Conservation (phyloP, 2,113 vertebrate genomes). For the Henicopernis longicauda region DNA sequence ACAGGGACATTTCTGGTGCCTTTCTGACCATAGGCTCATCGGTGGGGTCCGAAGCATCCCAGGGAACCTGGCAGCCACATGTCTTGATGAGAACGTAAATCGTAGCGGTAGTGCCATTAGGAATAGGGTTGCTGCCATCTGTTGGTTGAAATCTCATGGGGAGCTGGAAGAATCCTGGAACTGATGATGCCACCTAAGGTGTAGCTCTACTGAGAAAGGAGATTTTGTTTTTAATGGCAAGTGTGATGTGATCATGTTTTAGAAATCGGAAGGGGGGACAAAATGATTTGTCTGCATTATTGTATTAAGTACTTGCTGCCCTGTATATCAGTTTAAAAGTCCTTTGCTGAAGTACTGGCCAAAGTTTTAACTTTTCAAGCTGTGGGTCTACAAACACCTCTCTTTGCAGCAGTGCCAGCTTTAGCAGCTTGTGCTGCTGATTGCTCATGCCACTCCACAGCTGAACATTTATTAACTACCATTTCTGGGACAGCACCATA, state of each 20-base stretch:
- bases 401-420: neutral
- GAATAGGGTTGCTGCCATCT: conserved; percentile 68
- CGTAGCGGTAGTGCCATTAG: neutral
- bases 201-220: neutral
- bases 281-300: neutral
- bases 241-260: neutral
- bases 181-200: neutral
- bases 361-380: neutral
- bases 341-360: neutral
- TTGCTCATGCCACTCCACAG: neutral
- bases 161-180: conserved; percentile 27
- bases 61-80: neutral
- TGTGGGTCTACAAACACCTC: neutral
- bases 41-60: neutral
- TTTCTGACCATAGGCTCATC: neutral
- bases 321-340: neutral
- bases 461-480: neutral
- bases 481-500: neutral
- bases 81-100: neutral
- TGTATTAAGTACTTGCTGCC: neutral
- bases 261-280: fast-evolving
- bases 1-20: neutral
- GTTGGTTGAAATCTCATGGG: conserved; percentile 49
- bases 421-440: neutral
- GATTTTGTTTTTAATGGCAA: neutral